Base-by-base conservation (phyloP, 2,797 vertebrate genomes). In the Octomys mimax region DNA sequence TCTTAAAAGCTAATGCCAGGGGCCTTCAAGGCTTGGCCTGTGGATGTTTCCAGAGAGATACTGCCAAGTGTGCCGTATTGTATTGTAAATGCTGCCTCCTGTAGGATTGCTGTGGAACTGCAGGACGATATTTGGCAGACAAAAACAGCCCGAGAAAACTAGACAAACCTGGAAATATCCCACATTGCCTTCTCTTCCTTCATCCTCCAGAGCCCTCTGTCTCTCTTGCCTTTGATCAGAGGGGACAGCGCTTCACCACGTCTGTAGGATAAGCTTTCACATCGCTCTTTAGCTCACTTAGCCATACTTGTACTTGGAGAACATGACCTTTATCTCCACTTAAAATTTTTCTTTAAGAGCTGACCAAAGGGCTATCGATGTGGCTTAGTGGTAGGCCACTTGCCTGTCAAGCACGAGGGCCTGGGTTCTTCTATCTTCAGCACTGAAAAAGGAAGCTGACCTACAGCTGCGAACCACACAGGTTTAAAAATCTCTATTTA, bases 81-180 rank as follows among this genome's bases (percentile, higher is more conserved):
- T 46, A 10, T 61, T 87, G 54, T 68, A 18, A 33, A 5, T 93
- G 80, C 81, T 97, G 97, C 54, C 80, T 88, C 49, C 96, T 96
- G 0, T 21, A 84, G 79, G 89, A 89, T 61, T 31, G 64, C 7
- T 42, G 75, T 24, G 6, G 33, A 96, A 46, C 93, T 95, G 81
- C 93, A 97, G 95, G 39, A 80, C 1, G 54, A 12, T 49, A 3
- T 54, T 39, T 31, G 16, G 12, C 31, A 59, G n/a, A 62, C 54
- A 39, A 5, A 52, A 26, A 16, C 39, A 49, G 39, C 61, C 21
- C 5, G 26, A 16, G 21, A 24, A 39, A 39, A 21, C 2, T 0
- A 24, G 28, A 49, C n/a, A 12, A 0, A 16, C 9, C 49, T 26
- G 33, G 39, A 57, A 59, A 14, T 46, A 49, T 14, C 22, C n/a